phyloP scores from a whole-genome alignment of 1,140 invertebrate genomes.

The Hyposmocoma kahamanoa region DNA sequence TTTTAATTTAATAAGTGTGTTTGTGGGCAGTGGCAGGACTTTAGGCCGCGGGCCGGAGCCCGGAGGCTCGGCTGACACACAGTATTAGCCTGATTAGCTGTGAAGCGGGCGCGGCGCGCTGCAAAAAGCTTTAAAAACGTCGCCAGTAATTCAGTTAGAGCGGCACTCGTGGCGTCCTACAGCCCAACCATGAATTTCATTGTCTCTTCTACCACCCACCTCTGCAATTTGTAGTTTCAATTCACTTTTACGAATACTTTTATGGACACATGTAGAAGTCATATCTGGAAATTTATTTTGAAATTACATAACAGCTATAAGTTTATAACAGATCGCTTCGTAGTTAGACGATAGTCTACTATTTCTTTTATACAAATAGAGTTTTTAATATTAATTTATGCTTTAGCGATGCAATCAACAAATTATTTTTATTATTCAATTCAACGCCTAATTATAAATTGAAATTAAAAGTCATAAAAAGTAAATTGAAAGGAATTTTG shows the following conservation, averaged over 20 bases:
- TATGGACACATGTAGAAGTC: no score
- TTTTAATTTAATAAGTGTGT: conserved; percentile 35
- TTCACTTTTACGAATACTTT: neutral
- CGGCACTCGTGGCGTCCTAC: conserved; percentile 13
- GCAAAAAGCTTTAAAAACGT: conserved; percentile 67
- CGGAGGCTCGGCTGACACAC: conserved; percentile 32
- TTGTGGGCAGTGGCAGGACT: conserved; percentile 4
- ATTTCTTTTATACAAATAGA: no score
- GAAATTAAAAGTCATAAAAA: no score
- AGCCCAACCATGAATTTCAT: conserved; percentile 24
- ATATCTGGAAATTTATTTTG: no score
- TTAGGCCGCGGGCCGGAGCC: conserved; percentile 18
- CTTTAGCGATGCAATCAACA: no score
- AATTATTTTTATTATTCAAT: no score
- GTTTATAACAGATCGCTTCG: no score
- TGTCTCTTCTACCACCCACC: neutral
- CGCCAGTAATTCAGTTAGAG: conserved; percentile 55
- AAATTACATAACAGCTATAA: no score
- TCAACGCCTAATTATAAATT: no score
- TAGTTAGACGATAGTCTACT: no score
- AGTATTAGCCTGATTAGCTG: conserved; percentile 52
- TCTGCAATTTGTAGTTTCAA: neutral
- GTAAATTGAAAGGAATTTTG: neutral
- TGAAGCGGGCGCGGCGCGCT: conserved; percentile 29
- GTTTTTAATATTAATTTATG: no score